phyloP scores from a whole-genome alignment of 2,113 vertebrate genomes.

The Choloepus hoffmanni region DNA sequence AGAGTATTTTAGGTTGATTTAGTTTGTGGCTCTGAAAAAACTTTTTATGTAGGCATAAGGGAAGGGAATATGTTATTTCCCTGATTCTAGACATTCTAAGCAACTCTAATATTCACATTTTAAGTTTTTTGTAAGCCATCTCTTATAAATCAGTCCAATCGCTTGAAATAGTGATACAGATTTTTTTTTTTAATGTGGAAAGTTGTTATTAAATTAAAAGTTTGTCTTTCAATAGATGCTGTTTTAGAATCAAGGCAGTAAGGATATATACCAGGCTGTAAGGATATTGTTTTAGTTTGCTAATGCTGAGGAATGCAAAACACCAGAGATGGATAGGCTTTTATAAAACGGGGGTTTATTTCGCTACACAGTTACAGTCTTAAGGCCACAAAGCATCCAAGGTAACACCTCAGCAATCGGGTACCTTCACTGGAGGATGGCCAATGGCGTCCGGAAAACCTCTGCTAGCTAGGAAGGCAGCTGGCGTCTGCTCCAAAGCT shows the following conservation, averaged over 20 bases:
- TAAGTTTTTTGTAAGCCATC: background rate
- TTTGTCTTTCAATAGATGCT: slow-evolving; percentile 30
- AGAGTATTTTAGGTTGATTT: background rate
- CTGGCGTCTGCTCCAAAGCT: too few relatives aligned
- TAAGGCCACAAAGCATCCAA: too few relatives aligned
- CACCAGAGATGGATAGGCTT: too few relatives aligned
- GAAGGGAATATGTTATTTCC: background rate
- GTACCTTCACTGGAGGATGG: too few relatives aligned
- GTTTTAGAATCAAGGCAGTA: slow-evolving; percentile 18
- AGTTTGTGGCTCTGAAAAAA: slow-evolving; percentile 8
- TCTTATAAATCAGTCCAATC: background rate
- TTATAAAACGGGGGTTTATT: too few relatives aligned
- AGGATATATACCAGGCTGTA: background rate
- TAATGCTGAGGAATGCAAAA: too few relatives aligned
- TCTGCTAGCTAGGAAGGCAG: too few relatives aligned
- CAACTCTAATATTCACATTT: background rate
- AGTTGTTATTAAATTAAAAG: slow-evolving; percentile 5
- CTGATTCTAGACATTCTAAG: background rate
- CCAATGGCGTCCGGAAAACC: too few relatives aligned
- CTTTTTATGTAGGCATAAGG: background rate
- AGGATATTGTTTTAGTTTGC: background rate
- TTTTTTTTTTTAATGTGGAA: slow-evolving; percentile 33
- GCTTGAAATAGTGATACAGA: slow-evolving; percentile 5
- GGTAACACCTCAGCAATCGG: too few relatives aligned
- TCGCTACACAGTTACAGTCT: too few relatives aligned